Base-by-base conservation (phyloP, 2,113 vertebrate species). In the Ceyx cyanopectus region DNA sequence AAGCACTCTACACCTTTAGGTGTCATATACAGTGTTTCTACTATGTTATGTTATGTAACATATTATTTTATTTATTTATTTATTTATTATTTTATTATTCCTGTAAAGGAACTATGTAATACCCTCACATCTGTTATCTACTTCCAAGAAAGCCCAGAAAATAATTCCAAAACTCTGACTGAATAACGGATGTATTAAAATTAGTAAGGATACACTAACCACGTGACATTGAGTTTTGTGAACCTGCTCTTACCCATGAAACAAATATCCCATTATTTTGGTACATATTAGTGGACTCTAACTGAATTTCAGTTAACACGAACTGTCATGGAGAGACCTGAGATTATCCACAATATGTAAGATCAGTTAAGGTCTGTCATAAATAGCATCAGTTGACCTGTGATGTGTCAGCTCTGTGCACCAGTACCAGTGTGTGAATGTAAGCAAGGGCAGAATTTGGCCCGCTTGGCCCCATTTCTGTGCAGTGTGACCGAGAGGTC, bases 381-480 rank as follows among this genome's bases (percentile, higher is more conserved):
- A 89, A 94, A 94, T 61, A 88, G 57, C 66, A 82, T 26, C 43
- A 53, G 56, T 86, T 95, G 92, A 92, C 91, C 76, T 76, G 72
- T 32, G 69, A 81, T 95, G 41, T 83, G 43, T 81, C 83, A 91
- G 79, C 61, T 74, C 74, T 63, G 22, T 62, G 67, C 85, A 83
- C 69, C 74, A 43, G 58, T 32, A 87, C 41, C 56, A 53, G 34
- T n/a, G 22, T 2, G 7, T 51, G 54, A 56, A 66, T 86, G 82
- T 60, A 78, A 84, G 91, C 69, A 91, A 91, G 65, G 80, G 50
- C 73, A 82, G 87, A 85, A 92, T 91, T 89, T 76, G 85, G 85
- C 58, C 66, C 27, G 5, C 58, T 83, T 81, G 69, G 87, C 61
- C 85, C 67, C 45, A 56, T 70, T 95, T 85, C 70, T 3, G 1